Conservation (phyloP, 2,113 vertebrate genomes). For the Albula glossodonta region DNA sequence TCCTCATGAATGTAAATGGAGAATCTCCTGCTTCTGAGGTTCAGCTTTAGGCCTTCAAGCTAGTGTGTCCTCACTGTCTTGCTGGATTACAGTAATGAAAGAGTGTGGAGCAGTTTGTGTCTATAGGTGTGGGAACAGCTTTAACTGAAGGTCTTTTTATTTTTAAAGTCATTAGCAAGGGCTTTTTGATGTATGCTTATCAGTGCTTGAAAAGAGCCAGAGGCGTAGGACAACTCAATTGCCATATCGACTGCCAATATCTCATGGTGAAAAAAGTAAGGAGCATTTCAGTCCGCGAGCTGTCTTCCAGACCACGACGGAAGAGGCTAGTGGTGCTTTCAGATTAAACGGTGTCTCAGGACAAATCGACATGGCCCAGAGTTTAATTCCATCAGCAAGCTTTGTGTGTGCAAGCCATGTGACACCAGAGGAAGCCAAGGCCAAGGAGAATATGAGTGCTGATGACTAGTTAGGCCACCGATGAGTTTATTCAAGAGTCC, state of each 20-base stretch:
- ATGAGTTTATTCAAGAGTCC: background rate
- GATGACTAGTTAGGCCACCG: background rate
- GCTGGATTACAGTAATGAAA: background rate
- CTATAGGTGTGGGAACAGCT: background rate
- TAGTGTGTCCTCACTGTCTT: background rate
- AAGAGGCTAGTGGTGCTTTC: background rate
- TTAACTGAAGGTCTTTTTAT: background rate
- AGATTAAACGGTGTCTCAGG: background rate
- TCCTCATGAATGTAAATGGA: background rate
- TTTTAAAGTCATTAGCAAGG: background rate
- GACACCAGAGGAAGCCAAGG: background rate
- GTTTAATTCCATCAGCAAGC: background rate
- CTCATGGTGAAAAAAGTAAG: background rate
- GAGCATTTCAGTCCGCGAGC: background rate
- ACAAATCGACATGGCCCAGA: background rate
- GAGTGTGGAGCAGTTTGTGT: background rate
- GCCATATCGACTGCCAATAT: slow-evolving; percentile 19
- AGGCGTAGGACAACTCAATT: slow-evolving; percentile 17
- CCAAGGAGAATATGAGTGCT: background rate
- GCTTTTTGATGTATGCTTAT: background rate
- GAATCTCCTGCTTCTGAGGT: background rate
- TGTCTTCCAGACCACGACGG: background rate
- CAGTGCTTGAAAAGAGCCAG: slow-evolving; percentile 9
- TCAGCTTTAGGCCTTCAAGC: background rate
- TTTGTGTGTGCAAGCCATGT: background rate